phyloP scores from a whole-genome alignment of 2,113 vertebrate genomes.

The Proteles cristata region DNA sequence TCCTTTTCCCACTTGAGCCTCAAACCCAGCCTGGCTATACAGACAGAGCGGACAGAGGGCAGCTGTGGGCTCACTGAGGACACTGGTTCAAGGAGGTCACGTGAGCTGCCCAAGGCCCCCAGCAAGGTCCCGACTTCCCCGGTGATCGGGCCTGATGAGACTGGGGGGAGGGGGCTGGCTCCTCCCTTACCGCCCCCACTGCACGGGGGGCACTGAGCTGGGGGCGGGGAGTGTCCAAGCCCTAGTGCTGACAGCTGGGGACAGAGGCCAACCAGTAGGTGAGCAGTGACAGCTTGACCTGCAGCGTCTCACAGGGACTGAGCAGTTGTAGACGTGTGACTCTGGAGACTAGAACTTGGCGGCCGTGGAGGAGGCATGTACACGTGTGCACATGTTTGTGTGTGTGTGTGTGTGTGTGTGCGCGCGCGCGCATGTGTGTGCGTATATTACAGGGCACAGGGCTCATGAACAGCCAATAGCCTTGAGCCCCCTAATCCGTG shows the following conservation, averaged over 20 bases:
- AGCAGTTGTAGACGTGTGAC: neutral
- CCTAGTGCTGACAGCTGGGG: neutral
- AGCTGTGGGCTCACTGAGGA: neutral
- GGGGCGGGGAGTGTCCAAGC: neutral
- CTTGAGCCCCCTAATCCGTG: neutral
- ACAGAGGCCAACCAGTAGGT: neutral
- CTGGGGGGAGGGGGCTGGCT: neutral
- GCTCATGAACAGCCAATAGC: neutral
- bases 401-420: neutral
- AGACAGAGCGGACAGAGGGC: neutral
- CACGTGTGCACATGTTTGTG: no score
- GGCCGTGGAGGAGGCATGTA: accelerated
- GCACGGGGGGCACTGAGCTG: neutral
- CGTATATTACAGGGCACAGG: neutral
- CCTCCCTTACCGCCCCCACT: neutral
- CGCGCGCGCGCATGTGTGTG: accelerated
- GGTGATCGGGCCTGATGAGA: neutral
- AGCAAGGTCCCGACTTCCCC: neutral
- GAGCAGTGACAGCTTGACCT: neutral
- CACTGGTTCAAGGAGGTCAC: neutral
- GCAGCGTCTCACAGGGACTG: neutral
- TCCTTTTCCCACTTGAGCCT: neutral
- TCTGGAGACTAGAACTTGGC: neutral
- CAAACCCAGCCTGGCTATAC: neutral
- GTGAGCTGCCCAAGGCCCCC: neutral